Evolutionary conservation across 2,797 vertebrate species (phyloP), one percentile per base, ranked within the genome.

Genomic region (Myotis myotis): DNA sequence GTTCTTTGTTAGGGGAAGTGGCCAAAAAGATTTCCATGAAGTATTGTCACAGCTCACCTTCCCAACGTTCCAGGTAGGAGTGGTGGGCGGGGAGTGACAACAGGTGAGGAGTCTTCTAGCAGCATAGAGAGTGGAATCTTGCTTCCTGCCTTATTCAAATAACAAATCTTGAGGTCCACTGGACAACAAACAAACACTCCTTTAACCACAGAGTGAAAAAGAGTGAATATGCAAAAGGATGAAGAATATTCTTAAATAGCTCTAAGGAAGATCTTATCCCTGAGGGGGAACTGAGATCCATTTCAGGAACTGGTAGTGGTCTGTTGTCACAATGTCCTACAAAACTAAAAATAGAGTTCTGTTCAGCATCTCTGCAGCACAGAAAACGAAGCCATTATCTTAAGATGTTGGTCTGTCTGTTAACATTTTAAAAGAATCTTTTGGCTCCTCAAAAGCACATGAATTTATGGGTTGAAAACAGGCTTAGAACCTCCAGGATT

Each of bases 391-490:
- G 55, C 22, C 57, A 12, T 38, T 79, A 44, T 20, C 74, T 55
- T 44, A 70, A 38, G 81, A 96, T 88, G 49, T 44, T 68, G 38
- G 49, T 79, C 53, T 75, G 8, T 51, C 75, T 86, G 33, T 81
- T 75, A 83, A 53, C 36, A 60, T 76, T 83, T 83, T 76, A 62
- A 68, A 33, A 75, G 33, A 66, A 33, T 51, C 41, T 25, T 38
- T 83, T 79, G 23, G 55, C 36, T 93, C 22, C 41, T 79, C 57
- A 86, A 88, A 95, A 95, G 89, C 47, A 90, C 74, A 83, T 66
- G 71, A 96, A 93, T 92, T 92, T 93, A 71, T 47, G 82, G 66
- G 66, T 87, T 91, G 95, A 94, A 95, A 96, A 81, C 60, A 92
- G 64, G 33, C 89, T 96, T 47, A 90, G 78, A 95, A 88, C 91